Percentiles rank a stretch among this genome's conserved stretches.
phyloP scores from a whole-genome alignment of 2,797 vertebrate species.

The Falco cherrug region DNA sequence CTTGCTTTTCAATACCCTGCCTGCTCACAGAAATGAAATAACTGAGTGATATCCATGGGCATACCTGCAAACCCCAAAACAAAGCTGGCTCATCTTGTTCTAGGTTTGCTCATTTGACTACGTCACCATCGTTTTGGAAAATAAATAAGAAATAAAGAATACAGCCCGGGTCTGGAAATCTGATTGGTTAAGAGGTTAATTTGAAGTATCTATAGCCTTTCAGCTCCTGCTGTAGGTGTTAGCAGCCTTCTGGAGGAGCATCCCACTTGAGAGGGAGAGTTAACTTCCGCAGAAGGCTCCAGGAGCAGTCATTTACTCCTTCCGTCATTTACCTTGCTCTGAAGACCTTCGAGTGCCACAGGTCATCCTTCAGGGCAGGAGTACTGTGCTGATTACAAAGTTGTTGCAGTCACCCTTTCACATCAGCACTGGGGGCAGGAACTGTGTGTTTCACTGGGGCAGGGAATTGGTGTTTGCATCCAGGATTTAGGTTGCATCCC shows the following conservation, averaged over 20 bases:
- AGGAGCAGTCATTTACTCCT: neutral
- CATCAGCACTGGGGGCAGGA: rapidly evolving
- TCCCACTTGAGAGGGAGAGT: neutral
- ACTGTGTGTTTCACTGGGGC: neutral
- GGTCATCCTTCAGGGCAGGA: neutral
- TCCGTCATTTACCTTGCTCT: neutral
- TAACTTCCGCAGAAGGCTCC: neutral
- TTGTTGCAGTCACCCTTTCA: neutral
- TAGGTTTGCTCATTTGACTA: neutral
- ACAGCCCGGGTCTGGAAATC: neutral
- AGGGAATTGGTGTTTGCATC: neutral
- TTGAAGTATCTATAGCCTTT: neutral
- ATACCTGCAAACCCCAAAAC: slow-evolving; percentile 3
- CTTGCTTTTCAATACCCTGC: neutral
- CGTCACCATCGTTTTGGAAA: neutral
- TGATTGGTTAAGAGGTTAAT: neutral
- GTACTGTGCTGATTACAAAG: neutral
- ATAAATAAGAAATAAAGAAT: neutral
- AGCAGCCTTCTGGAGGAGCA: neutral
- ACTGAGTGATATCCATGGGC: neutral
- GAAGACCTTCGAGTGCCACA: neutral
- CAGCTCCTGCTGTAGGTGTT: neutral
- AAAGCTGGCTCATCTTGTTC: neutral
- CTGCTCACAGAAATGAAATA: neutral
- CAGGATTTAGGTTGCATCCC: neutral